These are phyloP conservation scores for Dryas iulia DNA, from an alignment of 1,140 invertebrate genomes.

Conservation along the genomic window DNA sequence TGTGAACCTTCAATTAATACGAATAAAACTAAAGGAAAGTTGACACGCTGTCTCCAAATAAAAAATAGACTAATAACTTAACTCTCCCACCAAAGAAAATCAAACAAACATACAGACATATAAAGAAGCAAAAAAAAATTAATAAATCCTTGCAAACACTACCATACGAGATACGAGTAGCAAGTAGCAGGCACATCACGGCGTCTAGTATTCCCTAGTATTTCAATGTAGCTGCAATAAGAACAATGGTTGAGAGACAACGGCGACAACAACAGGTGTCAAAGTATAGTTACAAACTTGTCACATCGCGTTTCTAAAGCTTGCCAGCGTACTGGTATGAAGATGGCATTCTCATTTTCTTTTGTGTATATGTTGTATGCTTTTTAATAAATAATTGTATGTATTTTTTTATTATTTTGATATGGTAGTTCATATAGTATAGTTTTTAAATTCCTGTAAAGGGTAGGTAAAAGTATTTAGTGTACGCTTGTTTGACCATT, in stretches of 20 bases:
- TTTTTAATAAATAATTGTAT: no score
- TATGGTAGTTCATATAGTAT: no score
- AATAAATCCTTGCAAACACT: background rate
- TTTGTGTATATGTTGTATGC: background rate
- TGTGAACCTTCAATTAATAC: no score
- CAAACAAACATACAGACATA: background rate
- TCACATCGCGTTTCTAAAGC: background rate
- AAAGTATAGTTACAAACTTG: conserved; percentile 3
- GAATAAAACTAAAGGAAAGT: no score
- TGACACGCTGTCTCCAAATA: no score
- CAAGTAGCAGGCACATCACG: background rate
- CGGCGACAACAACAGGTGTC: background rate
- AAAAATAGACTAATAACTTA: no score
- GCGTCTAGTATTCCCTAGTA: background rate
- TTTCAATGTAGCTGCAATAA: background rate
- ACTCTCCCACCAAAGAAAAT: no score
- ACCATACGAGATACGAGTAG: no score
- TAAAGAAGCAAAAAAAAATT: background rate
- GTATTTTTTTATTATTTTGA: background rate
- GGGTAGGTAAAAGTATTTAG: no score
- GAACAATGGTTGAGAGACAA: background rate
- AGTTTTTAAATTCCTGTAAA: no score
- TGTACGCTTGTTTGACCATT: no score
- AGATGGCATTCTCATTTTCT: background rate
- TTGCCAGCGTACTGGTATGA: background rate